These are phyloP conservation scores for Ecdyonurus torrentis DNA, from an alignment of 2,888 invertebrate genomes.

Conservation along the genomic window DNA sequence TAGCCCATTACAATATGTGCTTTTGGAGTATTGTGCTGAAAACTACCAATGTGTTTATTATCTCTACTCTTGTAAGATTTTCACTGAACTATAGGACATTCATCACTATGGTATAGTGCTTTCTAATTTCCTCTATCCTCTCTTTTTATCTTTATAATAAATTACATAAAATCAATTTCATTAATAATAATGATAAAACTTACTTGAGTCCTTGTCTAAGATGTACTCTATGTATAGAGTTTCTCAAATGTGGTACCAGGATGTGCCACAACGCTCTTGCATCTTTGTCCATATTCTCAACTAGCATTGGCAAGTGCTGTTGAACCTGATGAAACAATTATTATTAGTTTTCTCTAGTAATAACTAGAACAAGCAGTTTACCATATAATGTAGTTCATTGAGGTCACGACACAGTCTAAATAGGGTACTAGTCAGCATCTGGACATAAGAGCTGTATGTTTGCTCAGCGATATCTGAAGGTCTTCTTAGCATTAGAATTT, in stretches of 20 bases:
- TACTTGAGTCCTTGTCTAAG: constrained; percentile 30
- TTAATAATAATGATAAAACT: neutral
- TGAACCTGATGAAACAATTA: neutral
- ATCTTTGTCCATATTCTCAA: constrained; percentile 28
- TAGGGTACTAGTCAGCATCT: constrained; percentile 48
- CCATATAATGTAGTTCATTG: constrained; percentile 65
- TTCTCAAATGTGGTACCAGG: constrained; percentile 55
- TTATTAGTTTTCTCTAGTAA: neutral
- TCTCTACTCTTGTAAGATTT: too few relatives aligned
- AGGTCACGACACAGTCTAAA: constrained; percentile 71
- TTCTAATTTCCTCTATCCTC: too few relatives aligned
- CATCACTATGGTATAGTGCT: too few relatives aligned
- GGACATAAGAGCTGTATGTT: neutral
- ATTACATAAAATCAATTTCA: neutral
- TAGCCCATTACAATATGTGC: too few relatives aligned
- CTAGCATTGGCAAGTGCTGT: neutral
- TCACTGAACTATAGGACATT: too few relatives aligned
- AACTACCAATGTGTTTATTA: too few relatives aligned
- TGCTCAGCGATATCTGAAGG: neutral
- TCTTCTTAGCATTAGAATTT: constrained; percentile 18
- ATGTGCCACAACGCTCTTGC: constrained; percentile 60
- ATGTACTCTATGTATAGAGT: constrained; percentile 60
- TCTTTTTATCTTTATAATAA: neutral
- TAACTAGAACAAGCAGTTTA: constrained; percentile 30
- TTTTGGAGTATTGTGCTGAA: too few relatives aligned